These are phyloP conservation scores for Metridium senile DNA, from an alignment of 92 coral and sea anemone genomes.

Conservation along the genomic window DNA sequence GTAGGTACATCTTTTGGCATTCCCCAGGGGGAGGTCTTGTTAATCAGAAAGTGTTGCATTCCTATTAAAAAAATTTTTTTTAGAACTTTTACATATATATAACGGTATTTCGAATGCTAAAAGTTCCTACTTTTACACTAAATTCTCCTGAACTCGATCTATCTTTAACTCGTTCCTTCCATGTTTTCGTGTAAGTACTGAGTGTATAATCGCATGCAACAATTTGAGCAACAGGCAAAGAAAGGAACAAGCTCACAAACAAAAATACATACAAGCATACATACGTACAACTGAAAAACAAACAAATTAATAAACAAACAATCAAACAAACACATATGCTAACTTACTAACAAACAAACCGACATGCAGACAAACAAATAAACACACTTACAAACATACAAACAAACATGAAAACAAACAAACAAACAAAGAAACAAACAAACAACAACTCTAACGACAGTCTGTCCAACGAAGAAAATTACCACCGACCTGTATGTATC, in stretches of 20 bases:
- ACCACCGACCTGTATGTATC: conserved; percentile 38
- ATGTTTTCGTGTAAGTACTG: too few species aligned
- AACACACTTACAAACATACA: background rate
- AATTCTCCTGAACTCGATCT: too few species aligned
- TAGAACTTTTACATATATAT: too few species aligned
- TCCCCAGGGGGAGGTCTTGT: conserved; percentile 33
- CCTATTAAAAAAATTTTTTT: too few species aligned
- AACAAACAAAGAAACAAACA: background rate
- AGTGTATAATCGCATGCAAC: too few species aligned
- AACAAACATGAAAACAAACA: background rate
- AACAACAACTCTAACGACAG: background rate
- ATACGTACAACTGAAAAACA: too few species aligned
- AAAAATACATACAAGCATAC: too few species aligned
- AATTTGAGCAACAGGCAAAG: too few species aligned
- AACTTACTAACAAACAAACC: background rate
- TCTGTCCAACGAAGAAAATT: background rate
- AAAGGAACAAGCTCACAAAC: too few species aligned
- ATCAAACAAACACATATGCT: background rate
- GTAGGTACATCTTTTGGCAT: conserved; percentile 30
- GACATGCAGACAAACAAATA: background rate
- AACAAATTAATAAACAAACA: background rate
- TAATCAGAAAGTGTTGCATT: conserved; percentile 33
- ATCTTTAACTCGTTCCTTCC: too few species aligned
- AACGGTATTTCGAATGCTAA: too few species aligned
- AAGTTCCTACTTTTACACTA: too few species aligned